Conservation (phyloP, 2,888 invertebrate species). For the Zonitis immaculata region DNA sequence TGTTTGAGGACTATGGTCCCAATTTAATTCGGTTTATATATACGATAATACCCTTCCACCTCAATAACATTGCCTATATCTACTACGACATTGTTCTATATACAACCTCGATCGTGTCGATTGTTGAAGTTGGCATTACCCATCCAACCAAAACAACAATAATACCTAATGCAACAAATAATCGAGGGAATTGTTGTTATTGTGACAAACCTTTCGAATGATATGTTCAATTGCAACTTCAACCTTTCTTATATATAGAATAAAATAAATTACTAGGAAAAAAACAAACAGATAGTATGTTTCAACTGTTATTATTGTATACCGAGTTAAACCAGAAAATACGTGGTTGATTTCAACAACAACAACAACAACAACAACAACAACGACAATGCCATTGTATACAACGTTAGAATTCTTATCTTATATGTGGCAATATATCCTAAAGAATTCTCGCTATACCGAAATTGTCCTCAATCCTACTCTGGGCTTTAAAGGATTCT, state of each 20-base stretch:
- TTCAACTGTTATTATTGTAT: not conserved
- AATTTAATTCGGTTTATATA: not conserved
- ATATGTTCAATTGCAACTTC: not conserved
- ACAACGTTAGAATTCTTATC: constrained; percentile 25
- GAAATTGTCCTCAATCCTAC: constrained; percentile 28
- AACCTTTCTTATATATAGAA: not conserved
- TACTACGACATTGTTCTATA: not conserved
- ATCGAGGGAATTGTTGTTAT: constrained; percentile 14
- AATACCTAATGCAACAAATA: constrained; percentile 15
- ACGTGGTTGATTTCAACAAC: not conserved
- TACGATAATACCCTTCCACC: not conserved
- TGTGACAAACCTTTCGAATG: constrained; percentile 2
- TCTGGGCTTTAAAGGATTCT: constrained; percentile 34
- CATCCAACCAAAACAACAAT: constrained; percentile 4
- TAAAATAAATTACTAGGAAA: not conserved
- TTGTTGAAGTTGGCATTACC: not conserved
- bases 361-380: not conserved
- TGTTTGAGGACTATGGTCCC: constrained; percentile 7
- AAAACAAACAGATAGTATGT: not conserved
- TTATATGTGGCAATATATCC: constrained; percentile 22
- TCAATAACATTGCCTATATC: not conserved
- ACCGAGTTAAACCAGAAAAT: not conserved
- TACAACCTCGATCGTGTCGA: too few relatives aligned
- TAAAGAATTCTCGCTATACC: constrained; percentile 8
- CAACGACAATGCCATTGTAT: constrained; percentile 2